Evolutionary conservation across 2,797 vertebrate genomes (phyloP).

Genomic region (Borostomias antarcticus): DNA sequence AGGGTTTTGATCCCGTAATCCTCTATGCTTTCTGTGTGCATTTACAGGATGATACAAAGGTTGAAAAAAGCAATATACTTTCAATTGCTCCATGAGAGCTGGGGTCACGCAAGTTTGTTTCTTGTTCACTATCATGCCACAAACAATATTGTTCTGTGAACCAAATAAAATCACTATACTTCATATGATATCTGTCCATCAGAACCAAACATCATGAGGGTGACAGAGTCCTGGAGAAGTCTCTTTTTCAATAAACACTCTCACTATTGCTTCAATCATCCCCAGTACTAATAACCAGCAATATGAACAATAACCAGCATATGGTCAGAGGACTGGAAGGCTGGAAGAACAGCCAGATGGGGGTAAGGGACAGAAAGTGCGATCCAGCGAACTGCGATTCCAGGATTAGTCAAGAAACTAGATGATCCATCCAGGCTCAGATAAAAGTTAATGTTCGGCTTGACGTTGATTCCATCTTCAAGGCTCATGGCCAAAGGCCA

Average conservation of each 20-base stretch:
- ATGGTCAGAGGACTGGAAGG: background rate
- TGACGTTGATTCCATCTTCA: conserved; percentile 26
- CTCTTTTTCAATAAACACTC: background rate
- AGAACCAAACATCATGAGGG: background rate
- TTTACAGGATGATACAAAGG: too few species aligned
- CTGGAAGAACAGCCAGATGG: conserved; percentile 2
- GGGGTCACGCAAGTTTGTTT: background rate
- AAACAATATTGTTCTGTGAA: background rate
- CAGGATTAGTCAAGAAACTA: background rate
- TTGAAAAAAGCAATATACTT: background rate
- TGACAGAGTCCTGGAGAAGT: background rate
- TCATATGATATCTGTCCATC: conserved; percentile 5
- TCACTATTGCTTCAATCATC: background rate
- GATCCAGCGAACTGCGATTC: background rate
- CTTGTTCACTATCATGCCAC: background rate
- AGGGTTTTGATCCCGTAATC: too few species aligned
- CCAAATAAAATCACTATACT: background rate
- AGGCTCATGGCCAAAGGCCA: conserved; percentile 39
- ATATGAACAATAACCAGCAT: background rate
- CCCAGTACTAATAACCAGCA: background rate
- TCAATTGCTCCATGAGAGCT: background rate
- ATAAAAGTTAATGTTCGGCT: conserved; percentile 34
- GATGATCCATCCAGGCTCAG: conserved; percentile 15
- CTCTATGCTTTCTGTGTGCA: too few species aligned
- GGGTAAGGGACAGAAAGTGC: background rate